Base-by-base conservation (phyloP, 1,140 invertebrate species). In the Drosophila nigromelanica region DNA sequence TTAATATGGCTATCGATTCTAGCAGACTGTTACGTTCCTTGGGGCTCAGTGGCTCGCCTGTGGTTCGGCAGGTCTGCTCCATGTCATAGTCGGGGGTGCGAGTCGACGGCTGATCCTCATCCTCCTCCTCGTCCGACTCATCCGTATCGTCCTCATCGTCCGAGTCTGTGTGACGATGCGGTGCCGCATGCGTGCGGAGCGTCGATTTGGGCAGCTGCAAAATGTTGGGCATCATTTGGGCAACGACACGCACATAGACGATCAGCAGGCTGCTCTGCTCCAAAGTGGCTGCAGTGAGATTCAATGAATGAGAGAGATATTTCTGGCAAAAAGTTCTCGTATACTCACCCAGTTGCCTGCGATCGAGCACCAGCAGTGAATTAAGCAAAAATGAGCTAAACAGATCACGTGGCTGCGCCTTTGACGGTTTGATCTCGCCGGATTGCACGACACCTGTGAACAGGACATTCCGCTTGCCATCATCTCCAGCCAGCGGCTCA, bases 341-440 rank as follows among this genome's bases (percentile, higher is more conserved):
- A 5, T 3, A 30, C 93, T 93, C 90, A 95, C 95, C 93, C 89
- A 95, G 94, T 77, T 94, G 93, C 42, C 91, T 81, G 3, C 95
- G 95, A 92, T 96, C 95, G 24, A 97, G 83, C 4, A 93, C 92
- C 18, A 97, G 89, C 5, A 96, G 91, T 18, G 94, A 94, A 92
- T 94, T 95, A 2, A 95, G 92, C 30, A 95, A 74, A 87, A 92
- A 92, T 33, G 80, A 82, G 21, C 73, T 89, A 37, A 90, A 87
- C 7, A 87, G 2, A 15, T 81, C 77, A 7, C 63, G 14, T 7
- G 43, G 33, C 51, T 70, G 63, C 4, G 21, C 6, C 43, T 61
- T 40, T 1, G 24, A 0, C 18, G 54, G 51, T 6, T 69, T 71
- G 0, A 48, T 45, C 1, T 54, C 66, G 4, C 10, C 35, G 14